Percentiles rank a stretch among this genome's conserved stretches.
Evolutionary conservation across 2,888 invertebrate species (phyloP).

Genomic region (Agrochola lota): DNA sequence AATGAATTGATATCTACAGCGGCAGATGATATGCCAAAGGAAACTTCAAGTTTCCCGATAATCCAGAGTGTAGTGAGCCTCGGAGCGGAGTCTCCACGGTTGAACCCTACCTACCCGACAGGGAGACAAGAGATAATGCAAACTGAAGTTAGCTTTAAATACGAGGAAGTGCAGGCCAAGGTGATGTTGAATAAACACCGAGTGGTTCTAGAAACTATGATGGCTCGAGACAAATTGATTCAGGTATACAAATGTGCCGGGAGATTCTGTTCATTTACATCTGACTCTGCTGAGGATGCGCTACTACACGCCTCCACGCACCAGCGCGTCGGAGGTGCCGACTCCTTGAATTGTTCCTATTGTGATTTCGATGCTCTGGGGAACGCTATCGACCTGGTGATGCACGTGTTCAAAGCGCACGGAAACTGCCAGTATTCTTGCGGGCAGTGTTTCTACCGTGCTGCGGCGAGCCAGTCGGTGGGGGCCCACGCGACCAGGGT

Average conservation of each 20-base stretch:
- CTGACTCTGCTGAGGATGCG: constrained; percentile 81
- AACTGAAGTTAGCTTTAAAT: constrained; percentile 69
- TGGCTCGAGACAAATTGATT: constrained; percentile 84
- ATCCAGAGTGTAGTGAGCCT: constrained; percentile 91
- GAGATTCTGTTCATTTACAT: constrained; percentile 83
- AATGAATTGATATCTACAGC: constrained; percentile 79
- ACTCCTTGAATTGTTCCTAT: constrained; percentile 90
- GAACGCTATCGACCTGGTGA: constrained; percentile 84
- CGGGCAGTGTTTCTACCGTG: constrained; percentile 92
- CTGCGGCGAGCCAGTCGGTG: constrained; percentile 90
- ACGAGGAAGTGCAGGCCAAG: constrained; percentile 81
- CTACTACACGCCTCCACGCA: constrained; percentile 84
- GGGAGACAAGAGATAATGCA: constrained; percentile 49
- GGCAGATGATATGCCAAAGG: constrained; percentile 33
- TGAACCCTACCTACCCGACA: constrained; percentile 68
- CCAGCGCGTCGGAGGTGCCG: constrained; percentile 78
- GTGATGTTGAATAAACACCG: constrained; percentile 82
- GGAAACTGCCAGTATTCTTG: constrained; percentile 92
- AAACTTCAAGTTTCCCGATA: constrained; percentile 74
- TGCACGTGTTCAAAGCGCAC: constrained; percentile 92
- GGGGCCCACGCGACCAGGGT: constrained; percentile 89
- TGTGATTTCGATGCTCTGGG: constrained; percentile 86
- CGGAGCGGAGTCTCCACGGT: constrained; percentile 70
- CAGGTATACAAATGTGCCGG: constrained; percentile 87
- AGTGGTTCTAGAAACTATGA: constrained; percentile 86